These are phyloP conservation scores for Drosophila lini DNA, from an alignment of 1,140 invertebrate genomes.

Conservation along the genomic window DNA sequence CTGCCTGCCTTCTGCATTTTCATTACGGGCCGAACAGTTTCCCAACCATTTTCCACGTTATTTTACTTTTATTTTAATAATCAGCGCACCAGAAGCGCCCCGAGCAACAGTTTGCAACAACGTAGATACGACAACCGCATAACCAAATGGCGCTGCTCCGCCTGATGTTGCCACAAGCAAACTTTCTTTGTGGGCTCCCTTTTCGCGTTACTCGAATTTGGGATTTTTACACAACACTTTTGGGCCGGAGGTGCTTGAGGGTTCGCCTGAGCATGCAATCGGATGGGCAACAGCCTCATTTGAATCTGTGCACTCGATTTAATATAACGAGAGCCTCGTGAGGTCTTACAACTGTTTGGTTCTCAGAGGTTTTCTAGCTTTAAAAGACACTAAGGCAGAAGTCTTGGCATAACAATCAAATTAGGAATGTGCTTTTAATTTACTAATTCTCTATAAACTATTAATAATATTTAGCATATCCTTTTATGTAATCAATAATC, in stretches of 20 bases:
- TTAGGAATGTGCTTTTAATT: too few relatives aligned
- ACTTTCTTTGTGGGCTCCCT: slow-evolving; percentile 29
- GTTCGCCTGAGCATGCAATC: slow-evolving; percentile 6
- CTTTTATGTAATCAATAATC: too few relatives aligned
- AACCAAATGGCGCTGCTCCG: slow-evolving; percentile 33
- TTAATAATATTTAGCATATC: not conserved
- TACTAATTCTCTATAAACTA: not conserved
- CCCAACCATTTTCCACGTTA: not conserved
- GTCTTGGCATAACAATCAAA: not conserved
- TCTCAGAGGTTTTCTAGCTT: not conserved
- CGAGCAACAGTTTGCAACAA: slow-evolving; percentile 46
- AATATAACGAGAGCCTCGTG: not conserved
- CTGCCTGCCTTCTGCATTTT: slow-evolving; percentile 32
- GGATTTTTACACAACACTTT: slow-evolving; percentile 32
- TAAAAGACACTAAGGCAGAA: not conserved
- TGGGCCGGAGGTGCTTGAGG: slow-evolving; percentile 2
- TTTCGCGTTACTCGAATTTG: slow-evolving; percentile 19
- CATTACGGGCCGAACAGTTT: slow-evolving; percentile 24
- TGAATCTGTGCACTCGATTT: slow-evolving; percentile 9
- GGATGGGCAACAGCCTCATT: slow-evolving; percentile 7
- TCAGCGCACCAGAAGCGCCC: slow-evolving; percentile 25
- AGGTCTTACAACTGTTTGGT: not conserved
- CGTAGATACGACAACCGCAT: slow-evolving; percentile 20
- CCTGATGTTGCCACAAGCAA: slow-evolving; percentile 38
- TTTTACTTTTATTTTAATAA: slow-evolving; percentile 43